Conservation (phyloP, 2,113 vertebrate species). For the Sinocyclocheilus anshuiensis region DNA sequence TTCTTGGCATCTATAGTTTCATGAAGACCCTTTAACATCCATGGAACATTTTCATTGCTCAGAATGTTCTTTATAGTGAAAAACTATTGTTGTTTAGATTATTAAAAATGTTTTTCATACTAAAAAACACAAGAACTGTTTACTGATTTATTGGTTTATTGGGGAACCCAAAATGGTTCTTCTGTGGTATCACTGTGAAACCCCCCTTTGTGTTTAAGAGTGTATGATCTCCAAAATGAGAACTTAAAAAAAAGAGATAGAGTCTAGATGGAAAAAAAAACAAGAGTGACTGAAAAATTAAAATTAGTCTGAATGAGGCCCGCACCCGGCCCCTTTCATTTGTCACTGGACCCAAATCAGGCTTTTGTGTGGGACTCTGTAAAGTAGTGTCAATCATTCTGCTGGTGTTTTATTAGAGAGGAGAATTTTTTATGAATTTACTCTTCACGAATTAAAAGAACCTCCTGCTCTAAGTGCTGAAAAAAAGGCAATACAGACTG, state of each 20-base stretch:
- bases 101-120: no score
- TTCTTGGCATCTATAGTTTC: background rate
- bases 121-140: background rate
- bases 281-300: slow-evolving; percentile 50
- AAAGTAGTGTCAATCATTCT: slow-evolving; percentile 65
- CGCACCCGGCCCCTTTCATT: slow-evolving; percentile 56
- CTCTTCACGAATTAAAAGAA: slow-evolving; percentile 61
- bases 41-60: background rate
- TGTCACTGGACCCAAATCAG: slow-evolving; percentile 59
- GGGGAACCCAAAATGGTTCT: slow-evolving; percentile 18
- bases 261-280: slow-evolving; percentile 37
- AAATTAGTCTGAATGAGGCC: slow-evolving; percentile 64
- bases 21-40: no score
- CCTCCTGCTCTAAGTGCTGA: slow-evolving; percentile 56
- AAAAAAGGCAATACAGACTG: slow-evolving; percentile 57
- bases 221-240: background rate
- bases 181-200: background rate
- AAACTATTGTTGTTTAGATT: no score
- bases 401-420: slow-evolving; percentile 58
- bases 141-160: background rate
- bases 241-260: slow-evolving; percentile 21
- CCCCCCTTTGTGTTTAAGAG: background rate
- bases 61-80: background rate
- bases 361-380: slow-evolving; percentile 57
- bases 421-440: slow-evolving; percentile 63